phyloP scores from a whole-genome alignment of 2,888 invertebrate species.

The Cynaeus angustus region DNA sequence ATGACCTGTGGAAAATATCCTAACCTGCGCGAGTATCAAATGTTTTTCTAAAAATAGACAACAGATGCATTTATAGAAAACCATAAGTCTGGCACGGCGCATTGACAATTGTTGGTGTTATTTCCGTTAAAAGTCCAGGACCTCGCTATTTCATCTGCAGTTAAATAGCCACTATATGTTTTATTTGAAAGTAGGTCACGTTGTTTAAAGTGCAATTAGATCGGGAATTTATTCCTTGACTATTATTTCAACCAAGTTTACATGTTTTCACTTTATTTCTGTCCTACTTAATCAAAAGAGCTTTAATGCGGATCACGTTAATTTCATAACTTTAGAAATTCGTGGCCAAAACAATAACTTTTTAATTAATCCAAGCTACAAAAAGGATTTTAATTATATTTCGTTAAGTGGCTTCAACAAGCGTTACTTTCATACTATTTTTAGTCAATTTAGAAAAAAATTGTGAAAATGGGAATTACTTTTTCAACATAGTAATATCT shows the following conservation, averaged over 20 bases:
- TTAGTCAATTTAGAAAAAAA: too few species aligned
- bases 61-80: slow-evolving; percentile 56
- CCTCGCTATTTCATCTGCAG: neutral
- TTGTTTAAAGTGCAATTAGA: slow-evolving; percentile 12
- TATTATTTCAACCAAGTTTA: slow-evolving; percentile 4
- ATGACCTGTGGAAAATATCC: slow-evolving; percentile 51
- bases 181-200: slow-evolving; percentile 1
- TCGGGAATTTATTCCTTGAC: slow-evolving; percentile 10
- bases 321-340: too few species aligned
- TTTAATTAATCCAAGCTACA: too few species aligned
- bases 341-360: too few species aligned
- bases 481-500: too few species aligned
- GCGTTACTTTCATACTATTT: too few species aligned
- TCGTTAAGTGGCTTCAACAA: too few species aligned
- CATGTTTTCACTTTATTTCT: neutral
- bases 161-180: neutral
- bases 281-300: neutral
- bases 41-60: slow-evolving; percentile 55
- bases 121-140: too few species aligned
- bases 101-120: slow-evolving; percentile 5
- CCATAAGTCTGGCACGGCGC: slow-evolving; percentile 36
- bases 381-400: too few species aligned
- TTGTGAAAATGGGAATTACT: too few species aligned
- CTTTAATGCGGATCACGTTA: too few species aligned
- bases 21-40: slow-evolving; percentile 55